phyloP scores from a whole-genome alignment of 2,888 invertebrate genomes.

The Caenorhabditis panamensis region DNA sequence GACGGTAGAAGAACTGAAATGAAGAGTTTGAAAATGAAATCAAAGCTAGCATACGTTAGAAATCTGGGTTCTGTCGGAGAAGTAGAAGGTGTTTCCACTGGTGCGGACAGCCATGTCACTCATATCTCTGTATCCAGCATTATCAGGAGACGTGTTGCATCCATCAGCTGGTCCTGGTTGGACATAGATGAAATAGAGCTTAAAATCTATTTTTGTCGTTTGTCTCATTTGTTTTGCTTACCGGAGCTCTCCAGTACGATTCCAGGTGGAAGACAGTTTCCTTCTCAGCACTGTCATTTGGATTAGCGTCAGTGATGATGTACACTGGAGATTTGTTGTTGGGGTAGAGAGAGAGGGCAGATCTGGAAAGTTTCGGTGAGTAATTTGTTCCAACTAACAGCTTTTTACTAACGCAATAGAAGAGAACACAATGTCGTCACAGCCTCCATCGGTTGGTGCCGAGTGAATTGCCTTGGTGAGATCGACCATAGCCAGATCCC shows the following conservation, averaged over 20 bases:
- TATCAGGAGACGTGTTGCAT: slow-evolving; percentile 62
- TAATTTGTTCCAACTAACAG: slow-evolving; percentile 5
- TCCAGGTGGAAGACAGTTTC: slow-evolving; percentile 72
- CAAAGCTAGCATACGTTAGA: slow-evolving; percentile 19
- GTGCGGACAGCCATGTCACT: slow-evolving; percentile 61
- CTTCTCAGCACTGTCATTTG: slow-evolving; percentile 66
- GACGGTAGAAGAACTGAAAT: slow-evolving; percentile 63
- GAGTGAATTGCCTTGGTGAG: slow-evolving; percentile 55
- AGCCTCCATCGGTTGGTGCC: slow-evolving; percentile 57
- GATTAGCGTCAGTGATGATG: slow-evolving; percentile 74
- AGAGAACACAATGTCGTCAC: slow-evolving; percentile 66
- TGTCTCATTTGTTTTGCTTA: slow-evolving; percentile 9
- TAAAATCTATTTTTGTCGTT: no score
- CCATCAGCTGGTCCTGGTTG: slow-evolving; percentile 54
- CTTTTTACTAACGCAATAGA: slow-evolving; percentile 56
- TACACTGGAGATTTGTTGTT: slow-evolving; percentile 71
- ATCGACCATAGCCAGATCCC: slow-evolving; percentile 46
- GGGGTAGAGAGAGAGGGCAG: slow-evolving; percentile 62
- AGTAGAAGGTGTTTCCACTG: slow-evolving; percentile 59
- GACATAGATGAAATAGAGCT: slow-evolving; percentile 72
- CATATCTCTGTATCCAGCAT: slow-evolving; percentile 65
- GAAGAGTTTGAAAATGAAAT: no score
- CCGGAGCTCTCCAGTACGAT: slow-evolving; percentile 71
- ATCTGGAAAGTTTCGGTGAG: slow-evolving; percentile 42
- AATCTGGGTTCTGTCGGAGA: slow-evolving; percentile 45